phyloP scores from a whole-genome alignment of 1,140 invertebrate genomes.

The Hypsibius dujardini region DNA sequence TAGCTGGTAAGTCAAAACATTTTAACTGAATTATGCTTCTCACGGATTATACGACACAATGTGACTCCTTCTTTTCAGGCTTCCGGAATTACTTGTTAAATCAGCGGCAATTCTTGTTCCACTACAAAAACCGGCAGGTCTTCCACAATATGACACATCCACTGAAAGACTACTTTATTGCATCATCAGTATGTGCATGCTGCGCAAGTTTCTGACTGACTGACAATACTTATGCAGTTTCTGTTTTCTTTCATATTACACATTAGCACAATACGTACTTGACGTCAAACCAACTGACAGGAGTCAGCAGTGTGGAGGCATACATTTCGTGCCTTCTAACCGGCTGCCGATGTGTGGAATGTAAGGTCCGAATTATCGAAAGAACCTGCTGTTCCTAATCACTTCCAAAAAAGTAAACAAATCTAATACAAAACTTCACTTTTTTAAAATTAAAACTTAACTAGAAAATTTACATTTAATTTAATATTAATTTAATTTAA shows the following conservation, averaged over 20 bases:
- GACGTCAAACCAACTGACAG: neutral
- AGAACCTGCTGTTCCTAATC: neutral
- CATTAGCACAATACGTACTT: conserved; percentile 29
- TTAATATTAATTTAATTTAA: conserved; percentile 2
- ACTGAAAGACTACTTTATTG: conserved; percentile 44
- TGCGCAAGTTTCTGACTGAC: neutral
- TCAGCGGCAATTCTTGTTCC: neutral
- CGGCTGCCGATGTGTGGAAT: conserved; percentile 11
- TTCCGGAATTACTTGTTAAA: neutral
- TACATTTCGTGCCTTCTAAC: conserved; percentile 15
- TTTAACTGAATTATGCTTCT: too few species aligned
- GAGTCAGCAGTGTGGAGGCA: conserved; percentile 19
- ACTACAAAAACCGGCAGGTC: conserved; percentile 26
- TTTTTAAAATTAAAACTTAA: neutral
- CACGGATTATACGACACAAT: neutral
- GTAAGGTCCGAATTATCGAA: neutral
- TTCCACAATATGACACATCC: conserved; percentile 46
- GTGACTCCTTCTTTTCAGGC: neutral
- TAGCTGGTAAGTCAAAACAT: conserved; percentile 24
- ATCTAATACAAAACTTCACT: neutral
- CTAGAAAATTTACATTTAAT: neutral
- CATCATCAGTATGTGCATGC: neutral
- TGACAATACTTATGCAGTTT: neutral
- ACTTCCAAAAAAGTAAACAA: conserved; percentile 19
- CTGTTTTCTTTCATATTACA: conserved; percentile 27